Base-by-base conservation (phyloP, 92 coral and sea anemone genomes). In the Parazoanthus atlanticus region DNA sequence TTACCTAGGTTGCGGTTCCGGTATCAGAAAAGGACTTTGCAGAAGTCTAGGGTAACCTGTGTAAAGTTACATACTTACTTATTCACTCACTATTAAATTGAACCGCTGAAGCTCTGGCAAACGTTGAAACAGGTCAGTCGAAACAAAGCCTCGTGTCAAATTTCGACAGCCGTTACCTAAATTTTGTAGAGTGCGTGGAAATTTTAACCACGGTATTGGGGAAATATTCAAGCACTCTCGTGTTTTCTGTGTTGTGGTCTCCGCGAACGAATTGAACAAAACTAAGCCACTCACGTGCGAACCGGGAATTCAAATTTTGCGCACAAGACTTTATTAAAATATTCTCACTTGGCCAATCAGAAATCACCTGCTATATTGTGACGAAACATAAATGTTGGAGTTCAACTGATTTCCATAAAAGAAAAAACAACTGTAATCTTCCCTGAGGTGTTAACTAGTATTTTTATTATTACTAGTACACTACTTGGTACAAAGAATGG, bases 241-340 rank as follows among this genome's bases (percentile, higher is more conserved):
- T 73, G 73, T 83, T 83, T 69, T 69, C 86, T 25, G 61, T 82
- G 58, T 41, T 26, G 77, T 73, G 43, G 13, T 67, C 86, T 78
- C 78, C 30, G 77, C 76, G 65, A 84, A 84, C 34, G 78, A 33
- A 82, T 84, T 84, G 46, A 41, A 69, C 67, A 41, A 80, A 80
- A 80, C 66, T 16, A 36, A 33, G 10, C 30, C 38, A 74, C 85
- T 92, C 94, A 92, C 94, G 90, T 91, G 94, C 88, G 82, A 46
- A 56, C 64, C 76, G 28, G 43, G 38, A 54, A 92, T 92, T 92
- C 94, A 89, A 89, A 92, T 52, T 86, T 92, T 82, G 94, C 92
- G 92, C 92, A 81, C 85, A 86, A 83, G 74, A 76, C 49, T 75
- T 89, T 82, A n/a, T n/a, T n/a, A n/a, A 89, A 89, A 86, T 65